Evolutionary conservation across 1,140 invertebrate genomes (phyloP).

Genomic region (Drosophila rhopaloa): DNA sequence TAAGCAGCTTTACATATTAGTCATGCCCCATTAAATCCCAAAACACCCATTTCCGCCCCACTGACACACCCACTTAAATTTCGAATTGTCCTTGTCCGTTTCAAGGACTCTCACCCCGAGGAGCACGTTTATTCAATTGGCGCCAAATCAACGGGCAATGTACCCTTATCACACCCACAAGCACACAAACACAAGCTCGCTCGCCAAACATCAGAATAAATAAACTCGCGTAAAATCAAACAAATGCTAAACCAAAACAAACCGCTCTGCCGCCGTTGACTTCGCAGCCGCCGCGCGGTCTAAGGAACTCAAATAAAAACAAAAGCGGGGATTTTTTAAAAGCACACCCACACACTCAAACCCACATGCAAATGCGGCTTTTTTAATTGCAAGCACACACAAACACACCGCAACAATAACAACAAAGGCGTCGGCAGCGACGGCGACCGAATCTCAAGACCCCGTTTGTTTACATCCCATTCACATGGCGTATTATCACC

Average conservation of each 20-base stretch:
- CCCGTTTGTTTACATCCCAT: slow-evolving; percentile 75
- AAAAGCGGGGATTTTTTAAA: slow-evolving; percentile 40
- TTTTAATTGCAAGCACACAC: slow-evolving; percentile 64
- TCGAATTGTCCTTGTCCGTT: slow-evolving; percentile 24
- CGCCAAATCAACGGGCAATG: slow-evolving; percentile 59
- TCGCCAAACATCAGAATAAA: slow-evolving; percentile 16
- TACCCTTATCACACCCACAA: slow-evolving; percentile 51
- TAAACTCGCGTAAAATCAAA: slow-evolving; percentile 47
- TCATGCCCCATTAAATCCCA: slow-evolving; percentile 23
- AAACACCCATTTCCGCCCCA: slow-evolving; percentile 18
- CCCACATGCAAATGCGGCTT: slow-evolving; percentile 66
- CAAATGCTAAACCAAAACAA: slow-evolving; percentile 65
- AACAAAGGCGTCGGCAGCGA: slow-evolving; percentile 32
- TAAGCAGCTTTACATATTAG: slow-evolving; percentile 19
- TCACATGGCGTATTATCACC: slow-evolving; percentile 14
- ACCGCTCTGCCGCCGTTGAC: slow-evolving; percentile 11
- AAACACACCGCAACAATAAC: slow-evolving; percentile 31
- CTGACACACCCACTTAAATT: slow-evolving; percentile 3
- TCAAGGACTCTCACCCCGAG: slow-evolving; percentile 33
- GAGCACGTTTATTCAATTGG: slow-evolving; percentile 41
- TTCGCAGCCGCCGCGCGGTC: slow-evolving; percentile 21
- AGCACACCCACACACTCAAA: slow-evolving; percentile 23
- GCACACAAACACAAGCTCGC: neutral
- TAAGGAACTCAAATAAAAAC: slow-evolving; percentile 24
- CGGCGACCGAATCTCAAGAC: slow-evolving; percentile 72